A percentile compares a stretch with the other conserved stretches of the same genome.
These are phyloP conservation scores for Saccostrea cuccullata DNA, from an alignment of 1,140 invertebrate genomes.

Conservation along the genomic window DNA sequence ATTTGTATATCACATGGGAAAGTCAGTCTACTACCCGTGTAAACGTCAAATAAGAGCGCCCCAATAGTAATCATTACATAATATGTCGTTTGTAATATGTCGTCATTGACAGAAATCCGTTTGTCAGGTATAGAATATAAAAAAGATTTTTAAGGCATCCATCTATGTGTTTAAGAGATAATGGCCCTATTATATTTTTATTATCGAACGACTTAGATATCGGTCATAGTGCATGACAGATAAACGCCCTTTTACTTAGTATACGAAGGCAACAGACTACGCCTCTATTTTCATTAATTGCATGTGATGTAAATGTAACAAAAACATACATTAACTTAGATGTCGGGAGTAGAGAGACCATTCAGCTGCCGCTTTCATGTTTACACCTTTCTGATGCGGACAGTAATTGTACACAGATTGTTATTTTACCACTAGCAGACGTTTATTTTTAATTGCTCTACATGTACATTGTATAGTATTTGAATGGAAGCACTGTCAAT, in stretches of 20 bases:
- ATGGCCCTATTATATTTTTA: conserved; percentile 23
- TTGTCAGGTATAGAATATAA: conserved; percentile 7
- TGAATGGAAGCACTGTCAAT: no score
- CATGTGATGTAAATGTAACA: conserved; percentile 18
- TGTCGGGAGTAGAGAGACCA: neutral
- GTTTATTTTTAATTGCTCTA: no score
- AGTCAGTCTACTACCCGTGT: neutral
- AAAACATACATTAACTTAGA: neutral
- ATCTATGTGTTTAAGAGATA: neutral
- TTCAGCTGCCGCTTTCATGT: neutral
- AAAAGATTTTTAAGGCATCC: neutral
- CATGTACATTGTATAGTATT: no score
- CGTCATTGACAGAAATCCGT: neutral
- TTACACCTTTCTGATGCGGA: neutral
- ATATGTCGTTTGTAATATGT: neutral
- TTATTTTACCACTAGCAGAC: no score
- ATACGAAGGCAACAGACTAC: conserved; percentile 6
- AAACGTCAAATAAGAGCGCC: conserved; percentile 7
- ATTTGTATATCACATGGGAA: conserved; percentile 30
- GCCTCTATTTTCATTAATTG: conserved; percentile 14
- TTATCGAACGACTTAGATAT: conserved; percentile 14
- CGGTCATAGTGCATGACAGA: conserved; percentile 22
- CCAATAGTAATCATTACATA: conserved; percentile 15
- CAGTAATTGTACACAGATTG: no score
- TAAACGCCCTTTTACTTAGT: conserved; percentile 18